phyloP scores from a whole-genome alignment of 2,888 invertebrate species.

The Pseudeuparius sepicola region DNA sequence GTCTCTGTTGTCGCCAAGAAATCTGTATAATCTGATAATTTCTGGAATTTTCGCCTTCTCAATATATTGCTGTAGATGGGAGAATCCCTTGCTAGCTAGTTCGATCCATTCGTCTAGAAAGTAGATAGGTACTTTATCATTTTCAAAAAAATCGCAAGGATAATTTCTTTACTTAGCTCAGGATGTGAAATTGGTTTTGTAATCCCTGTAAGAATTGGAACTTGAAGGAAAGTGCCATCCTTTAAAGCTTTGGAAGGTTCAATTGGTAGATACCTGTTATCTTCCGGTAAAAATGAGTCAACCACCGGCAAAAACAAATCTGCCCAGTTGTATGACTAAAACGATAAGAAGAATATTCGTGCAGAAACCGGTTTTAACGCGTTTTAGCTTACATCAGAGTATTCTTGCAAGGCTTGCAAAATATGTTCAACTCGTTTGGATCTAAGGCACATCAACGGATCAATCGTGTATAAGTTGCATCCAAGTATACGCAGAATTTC shows the following conservation, averaged over 20 bases:
- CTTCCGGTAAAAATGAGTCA: slow-evolving; percentile 50
- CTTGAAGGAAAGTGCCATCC: slow-evolving; percentile 44
- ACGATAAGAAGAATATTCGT: slow-evolving; percentile 11
- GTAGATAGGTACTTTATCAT: too few relatives aligned
- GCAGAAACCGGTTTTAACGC: neutral
- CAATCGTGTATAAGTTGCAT: slow-evolving; percentile 43
- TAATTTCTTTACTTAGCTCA: too few relatives aligned
- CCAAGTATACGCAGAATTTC: slow-evolving; percentile 47
- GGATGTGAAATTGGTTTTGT: slow-evolving; percentile 43
- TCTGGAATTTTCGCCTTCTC: slow-evolving; percentile 50
- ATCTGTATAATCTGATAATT: slow-evolving; percentile 41
- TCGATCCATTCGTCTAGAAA: slow-evolving; percentile 50
- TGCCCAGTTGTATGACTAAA: slow-evolving; percentile 48
- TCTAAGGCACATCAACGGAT: slow-evolving; percentile 51
- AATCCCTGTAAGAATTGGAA: slow-evolving; percentile 59
- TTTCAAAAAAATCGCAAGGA: too few relatives aligned
- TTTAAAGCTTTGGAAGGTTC: slow-evolving; percentile 46
- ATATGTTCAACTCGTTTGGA: slow-evolving; percentile 50
- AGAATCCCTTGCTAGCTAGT: slow-evolving; percentile 45
- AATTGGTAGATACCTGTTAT: slow-evolving; percentile 51
- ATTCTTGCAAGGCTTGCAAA: slow-evolving; percentile 46
- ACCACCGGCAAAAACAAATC: slow-evolving; percentile 52
- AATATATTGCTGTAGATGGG: slow-evolving; percentile 47
- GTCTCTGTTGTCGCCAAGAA: slow-evolving; percentile 28
- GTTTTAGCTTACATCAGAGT: slow-evolving; percentile 42